These are phyloP conservation scores for Tragelaphus buxtoni DNA, from an alignment of 2,113 vertebrate genomes.

Conservation along the genomic window DNA sequence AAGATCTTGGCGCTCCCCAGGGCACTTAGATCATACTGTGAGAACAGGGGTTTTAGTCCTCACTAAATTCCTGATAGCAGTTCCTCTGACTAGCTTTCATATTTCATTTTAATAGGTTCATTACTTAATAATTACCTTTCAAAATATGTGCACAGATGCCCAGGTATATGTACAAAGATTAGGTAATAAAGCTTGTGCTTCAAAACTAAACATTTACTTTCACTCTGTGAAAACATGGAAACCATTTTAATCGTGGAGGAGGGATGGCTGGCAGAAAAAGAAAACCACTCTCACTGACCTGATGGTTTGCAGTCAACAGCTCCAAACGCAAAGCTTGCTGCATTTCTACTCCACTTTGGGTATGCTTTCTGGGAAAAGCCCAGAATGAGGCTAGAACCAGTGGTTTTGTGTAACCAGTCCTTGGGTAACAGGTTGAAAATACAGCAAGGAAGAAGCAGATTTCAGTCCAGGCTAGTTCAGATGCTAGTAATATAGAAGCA, in stretches of 20 bases:
- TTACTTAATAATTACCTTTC: not conserved
- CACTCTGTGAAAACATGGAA: not conserved
- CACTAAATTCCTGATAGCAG: not conserved
- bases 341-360: not conserved
- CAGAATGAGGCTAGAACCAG: not conserved
- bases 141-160: not conserved
- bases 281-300: not conserved
- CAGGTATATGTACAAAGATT: not conserved
- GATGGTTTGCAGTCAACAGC: too few relatives aligned
- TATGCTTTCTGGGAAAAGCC: not conserved
- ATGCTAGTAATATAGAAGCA: not conserved
- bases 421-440: not conserved
- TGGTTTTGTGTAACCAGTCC: not conserved
- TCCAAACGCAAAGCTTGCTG: fast-evolving
- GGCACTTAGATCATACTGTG: not conserved
- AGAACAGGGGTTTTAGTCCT: not conserved
- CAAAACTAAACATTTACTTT: not conserved
- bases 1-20: not conserved
- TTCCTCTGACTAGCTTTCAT: not conserved
- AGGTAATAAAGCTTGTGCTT: not conserved
- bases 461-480: not conserved
- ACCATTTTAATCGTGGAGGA: not conserved
- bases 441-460: not conserved
- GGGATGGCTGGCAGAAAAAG: too few relatives aligned
- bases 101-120: not conserved